Evolutionary conservation across 2,888 invertebrate species (phyloP).

Genomic region (Balanococcus diminutus): DNA sequence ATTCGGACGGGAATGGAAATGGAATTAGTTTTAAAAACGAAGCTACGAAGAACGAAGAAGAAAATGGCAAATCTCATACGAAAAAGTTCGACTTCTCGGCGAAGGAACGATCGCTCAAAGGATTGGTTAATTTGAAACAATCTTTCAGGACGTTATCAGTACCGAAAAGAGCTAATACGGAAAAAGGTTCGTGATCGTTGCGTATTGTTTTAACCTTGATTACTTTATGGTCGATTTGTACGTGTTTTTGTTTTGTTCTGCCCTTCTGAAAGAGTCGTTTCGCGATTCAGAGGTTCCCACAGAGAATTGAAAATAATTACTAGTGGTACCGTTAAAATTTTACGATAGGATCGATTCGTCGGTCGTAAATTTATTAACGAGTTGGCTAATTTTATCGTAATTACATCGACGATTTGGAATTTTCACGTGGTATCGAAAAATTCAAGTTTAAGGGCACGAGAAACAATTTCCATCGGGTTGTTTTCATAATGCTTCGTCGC

Average conservation of each 20-base stretch:
- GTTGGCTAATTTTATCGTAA: not conserved
- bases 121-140: conserved; percentile 57
- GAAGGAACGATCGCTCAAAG: conserved; percentile 55
- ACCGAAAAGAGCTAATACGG: conserved; percentile 31
- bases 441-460: conserved; percentile 8
- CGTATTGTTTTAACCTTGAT: not conserved
- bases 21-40: conserved; percentile 4
- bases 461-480: not conserved
- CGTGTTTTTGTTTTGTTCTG: not conserved
- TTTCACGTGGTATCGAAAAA: not conserved
- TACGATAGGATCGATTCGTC: not conserved
- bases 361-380: not conserved
- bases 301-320: not conserved
- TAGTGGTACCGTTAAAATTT: not conserved
- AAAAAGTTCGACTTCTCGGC: conserved; percentile 18
- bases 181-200: conserved; percentile 15
- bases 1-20: too few species aligned
- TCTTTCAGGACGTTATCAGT: conserved; percentile 57
- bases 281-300: not conserved
- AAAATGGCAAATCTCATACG: conserved; percentile 6
- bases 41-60: conserved; percentile 38
- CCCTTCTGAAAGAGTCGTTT: not conserved
- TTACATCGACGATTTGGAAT: not conserved
- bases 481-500: not conserved
- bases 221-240: conserved; percentile 10